A percentile compares a stretch with the other conserved stretches of the same genome.
Conservation (phyloP, 2,888 invertebrate species). For the Cryptus armator region DNA sequence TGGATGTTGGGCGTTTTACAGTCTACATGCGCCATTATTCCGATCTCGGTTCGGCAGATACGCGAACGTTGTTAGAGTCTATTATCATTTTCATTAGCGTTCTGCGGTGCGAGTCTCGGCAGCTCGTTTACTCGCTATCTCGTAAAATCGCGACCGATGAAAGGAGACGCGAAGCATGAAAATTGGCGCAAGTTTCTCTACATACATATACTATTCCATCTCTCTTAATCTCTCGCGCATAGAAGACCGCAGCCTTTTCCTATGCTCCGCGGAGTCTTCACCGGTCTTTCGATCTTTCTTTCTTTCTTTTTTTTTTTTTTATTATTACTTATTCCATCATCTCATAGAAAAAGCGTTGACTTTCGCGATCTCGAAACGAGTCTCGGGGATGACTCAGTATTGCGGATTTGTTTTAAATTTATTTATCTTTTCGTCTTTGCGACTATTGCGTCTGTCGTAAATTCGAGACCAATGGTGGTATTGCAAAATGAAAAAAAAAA, state of each 20-base stretch:
- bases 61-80: constrained; percentile 49
- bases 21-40: constrained; percentile 40
- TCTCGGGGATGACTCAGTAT: constrained; percentile 9
- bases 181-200: constrained; percentile 73
- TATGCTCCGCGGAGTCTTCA: constrained; percentile 2
- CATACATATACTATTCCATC: constrained; percentile 43
- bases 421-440: not conserved
- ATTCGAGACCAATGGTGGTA: not conserved
- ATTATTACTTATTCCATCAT: constrained; percentile 16
- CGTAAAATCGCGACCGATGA: constrained; percentile 69
- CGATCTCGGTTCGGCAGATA: constrained; percentile 35
- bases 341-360: constrained; percentile 33
- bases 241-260: constrained; percentile 21
- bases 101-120: constrained; percentile 6
- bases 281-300: constrained; percentile 22
- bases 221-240: constrained; percentile 37
- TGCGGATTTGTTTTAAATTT: constrained; percentile 9
- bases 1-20: constrained; percentile 8
- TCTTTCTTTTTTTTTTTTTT: constrained; percentile 31
- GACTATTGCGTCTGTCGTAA: constrained; percentile 1
- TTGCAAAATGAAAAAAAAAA: not conserved
- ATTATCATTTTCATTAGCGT: constrained; percentile 70
- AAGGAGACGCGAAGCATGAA: constrained; percentile 71
- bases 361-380: constrained; percentile 39
- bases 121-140: constrained; percentile 54